Conservation (phyloP, 2,888 invertebrate genomes). For the Neuroscelio doddi region DNA sequence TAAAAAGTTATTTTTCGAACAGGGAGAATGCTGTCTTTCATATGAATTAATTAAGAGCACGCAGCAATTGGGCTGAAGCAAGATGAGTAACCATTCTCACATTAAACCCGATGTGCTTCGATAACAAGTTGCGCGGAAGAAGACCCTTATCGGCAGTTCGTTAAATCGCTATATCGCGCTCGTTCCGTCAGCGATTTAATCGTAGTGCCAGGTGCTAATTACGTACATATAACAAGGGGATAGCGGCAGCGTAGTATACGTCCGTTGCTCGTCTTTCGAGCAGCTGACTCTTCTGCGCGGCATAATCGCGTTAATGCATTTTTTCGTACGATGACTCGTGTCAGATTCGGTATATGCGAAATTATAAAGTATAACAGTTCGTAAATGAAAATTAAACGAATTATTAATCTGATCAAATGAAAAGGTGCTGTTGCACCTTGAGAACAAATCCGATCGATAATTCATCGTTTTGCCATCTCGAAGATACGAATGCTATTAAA, state of each 20-base stretch:
- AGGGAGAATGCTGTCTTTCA: no score
- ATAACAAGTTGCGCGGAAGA: slow-evolving; percentile 24
- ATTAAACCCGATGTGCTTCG: slow-evolving; percentile 22
- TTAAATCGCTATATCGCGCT: slow-evolving; percentile 37
- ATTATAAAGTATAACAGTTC: no score
- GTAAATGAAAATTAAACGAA: no score
- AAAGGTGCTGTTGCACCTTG: no score
- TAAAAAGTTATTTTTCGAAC: no score
- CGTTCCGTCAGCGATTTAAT: slow-evolving; percentile 43
- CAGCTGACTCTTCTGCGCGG: slow-evolving; percentile 39
- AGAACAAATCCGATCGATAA: no score
- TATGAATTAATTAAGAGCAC: no score
- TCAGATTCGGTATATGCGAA: slow-evolving; percentile 23
- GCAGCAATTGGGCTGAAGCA: no score
- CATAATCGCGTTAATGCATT: slow-evolving; percentile 47
- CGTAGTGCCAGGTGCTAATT: slow-evolving; percentile 51
- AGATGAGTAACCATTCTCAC: no score
- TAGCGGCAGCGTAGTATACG: slow-evolving; percentile 19
- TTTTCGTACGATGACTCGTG: slow-evolving; percentile 11
- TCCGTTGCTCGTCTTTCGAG: slow-evolving; percentile 38
- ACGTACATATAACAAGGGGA: slow-evolving; percentile 39
- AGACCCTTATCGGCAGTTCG: slow-evolving; percentile 41
- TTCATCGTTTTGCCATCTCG: no score
- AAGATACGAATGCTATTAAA: no score
- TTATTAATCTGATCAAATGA: no score